Base-by-base conservation (phyloP, 2,113 vertebrate species). In the Pollachius pollachius region DNA sequence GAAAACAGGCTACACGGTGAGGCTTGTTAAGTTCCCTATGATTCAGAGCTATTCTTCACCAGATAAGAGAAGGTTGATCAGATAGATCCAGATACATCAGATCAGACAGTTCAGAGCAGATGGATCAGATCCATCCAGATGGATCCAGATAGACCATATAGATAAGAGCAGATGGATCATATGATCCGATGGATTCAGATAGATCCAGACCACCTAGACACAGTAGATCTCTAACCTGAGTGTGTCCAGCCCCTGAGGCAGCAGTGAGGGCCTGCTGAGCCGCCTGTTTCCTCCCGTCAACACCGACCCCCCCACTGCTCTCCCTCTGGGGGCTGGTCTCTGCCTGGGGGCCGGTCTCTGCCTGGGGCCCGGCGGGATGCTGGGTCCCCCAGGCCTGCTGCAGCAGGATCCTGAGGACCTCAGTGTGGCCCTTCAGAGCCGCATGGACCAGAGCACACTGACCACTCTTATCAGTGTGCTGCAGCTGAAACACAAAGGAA, bases 401-500 rank as follows among this genome's bases (percentile, higher is more conserved):
- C 65, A 99, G 90, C 72, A 99, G 74, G 84, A 88, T 92, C 72
- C 85, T 84, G 16, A 99, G 92, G 79, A 99, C 91, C 11, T 94
- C 93, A 0, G 86, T 73, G 19, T 97, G 95, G 62, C 97, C 97
- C 72, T 94, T 89, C 72, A 99, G 85, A 0, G 93, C 96, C 0
- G 95, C 94, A 3, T 99, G 97, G 23, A 99, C 94, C 73, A 97
- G 83, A 0, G 96, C 92, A 52, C 96, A 98, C 79, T 99, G 97
- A 71, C 96, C 94, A 19, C 92, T 98, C 92, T 97, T 99, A 91
- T 99, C 97, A 62, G 94, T 79, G 5, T 86, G 92, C 77, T 95
- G 94, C 78, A 95, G 93, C 97, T 99, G 88, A 67, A 63, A 73
- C 54, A 78, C 63, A 76, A 74, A 72, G 54, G 30, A n/a, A 70